Evolutionary conservation across 2,888 invertebrate species (phyloP).

Genomic region (Campoletis raptor): DNA sequence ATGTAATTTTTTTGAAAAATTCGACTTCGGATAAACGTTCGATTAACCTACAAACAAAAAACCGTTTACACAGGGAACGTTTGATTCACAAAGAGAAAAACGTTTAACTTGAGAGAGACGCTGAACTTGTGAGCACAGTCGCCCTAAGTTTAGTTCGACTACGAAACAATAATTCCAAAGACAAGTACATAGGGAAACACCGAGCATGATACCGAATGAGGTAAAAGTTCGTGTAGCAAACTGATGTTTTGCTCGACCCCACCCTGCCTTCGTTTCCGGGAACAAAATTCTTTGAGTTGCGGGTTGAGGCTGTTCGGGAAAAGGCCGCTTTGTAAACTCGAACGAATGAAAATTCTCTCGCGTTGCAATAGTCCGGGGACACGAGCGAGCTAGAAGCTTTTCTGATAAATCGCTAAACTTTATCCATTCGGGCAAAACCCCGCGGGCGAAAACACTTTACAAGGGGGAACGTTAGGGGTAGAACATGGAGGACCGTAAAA

Average conservation of each 20-base stretch:
- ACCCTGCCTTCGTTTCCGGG: constrained; percentile 4
- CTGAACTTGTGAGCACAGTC: neutral
- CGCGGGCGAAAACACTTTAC: constrained; percentile 54
- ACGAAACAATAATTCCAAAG: constrained; percentile 40
- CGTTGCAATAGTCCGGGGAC: constrained; percentile 41
- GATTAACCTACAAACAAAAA: neutral
- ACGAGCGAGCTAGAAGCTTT: constrained; percentile 26
- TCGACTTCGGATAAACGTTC: neutral
- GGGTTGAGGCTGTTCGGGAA: constrained; percentile 60
- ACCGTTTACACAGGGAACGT: neutral
- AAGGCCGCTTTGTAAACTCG: constrained; percentile 70
- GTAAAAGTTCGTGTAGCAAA: constrained; percentile 56
- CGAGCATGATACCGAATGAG: constrained; percentile 51
- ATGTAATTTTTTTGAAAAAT: neutral
- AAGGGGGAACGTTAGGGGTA: constrained; percentile 8
- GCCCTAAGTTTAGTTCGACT: constrained; percentile 16
- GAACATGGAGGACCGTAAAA: constrained; percentile 58
- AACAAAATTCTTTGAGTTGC: constrained; percentile 47
- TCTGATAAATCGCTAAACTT: constrained; percentile 74
- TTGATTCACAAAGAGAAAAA: neutral
- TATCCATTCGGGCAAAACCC: constrained; percentile 53
- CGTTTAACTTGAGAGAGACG: neutral
- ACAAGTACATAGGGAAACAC: constrained; percentile 2
- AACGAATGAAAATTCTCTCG: constrained; percentile 72
- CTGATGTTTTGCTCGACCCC: constrained; percentile 57